These are phyloP conservation scores for Indicator maculatus DNA, from an alignment of 2,113 vertebrate genomes.

Conservation along the genomic window DNA sequence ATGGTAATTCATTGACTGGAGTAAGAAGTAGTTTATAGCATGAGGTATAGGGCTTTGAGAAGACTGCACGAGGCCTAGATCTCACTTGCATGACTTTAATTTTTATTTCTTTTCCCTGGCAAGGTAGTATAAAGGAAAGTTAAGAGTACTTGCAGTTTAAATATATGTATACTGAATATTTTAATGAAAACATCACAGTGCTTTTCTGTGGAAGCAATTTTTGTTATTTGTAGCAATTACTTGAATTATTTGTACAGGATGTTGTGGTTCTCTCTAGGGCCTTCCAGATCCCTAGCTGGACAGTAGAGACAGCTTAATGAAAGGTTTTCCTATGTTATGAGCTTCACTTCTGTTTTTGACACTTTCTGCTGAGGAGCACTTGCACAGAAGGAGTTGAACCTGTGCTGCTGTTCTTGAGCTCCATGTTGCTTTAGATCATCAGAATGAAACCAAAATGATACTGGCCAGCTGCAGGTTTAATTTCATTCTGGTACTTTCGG, in stretches of 20 bases:
- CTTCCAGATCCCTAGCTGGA: neutral
- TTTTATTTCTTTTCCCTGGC: neutral
- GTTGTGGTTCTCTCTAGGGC: neutral
- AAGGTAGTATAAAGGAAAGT: neutral
- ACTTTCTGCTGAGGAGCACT: neutral
- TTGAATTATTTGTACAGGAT: neutral
- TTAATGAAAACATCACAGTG: neutral
- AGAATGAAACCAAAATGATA: neutral
- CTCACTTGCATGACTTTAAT: neutral
- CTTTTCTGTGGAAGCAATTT: neutral
- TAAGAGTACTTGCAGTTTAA: neutral
- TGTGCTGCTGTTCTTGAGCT: neutral
- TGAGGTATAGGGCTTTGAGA: neutral
- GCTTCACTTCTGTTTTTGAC: conserved; percentile 34
- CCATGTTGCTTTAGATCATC: neutral
- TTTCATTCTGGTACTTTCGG: neutral
- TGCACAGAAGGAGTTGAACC: neutral
- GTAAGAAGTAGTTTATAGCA: neutral
- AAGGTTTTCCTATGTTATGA: neutral
- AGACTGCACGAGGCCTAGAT: neutral
- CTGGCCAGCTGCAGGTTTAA: neutral
- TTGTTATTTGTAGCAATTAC: neutral
- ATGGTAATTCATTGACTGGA: neutral
- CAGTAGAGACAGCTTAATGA: neutral
- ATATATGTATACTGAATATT: neutral